These are phyloP conservation scores for Drosophila kepulauana DNA, from an alignment of 1,140 invertebrate genomes.

Conservation along the genomic window DNA sequence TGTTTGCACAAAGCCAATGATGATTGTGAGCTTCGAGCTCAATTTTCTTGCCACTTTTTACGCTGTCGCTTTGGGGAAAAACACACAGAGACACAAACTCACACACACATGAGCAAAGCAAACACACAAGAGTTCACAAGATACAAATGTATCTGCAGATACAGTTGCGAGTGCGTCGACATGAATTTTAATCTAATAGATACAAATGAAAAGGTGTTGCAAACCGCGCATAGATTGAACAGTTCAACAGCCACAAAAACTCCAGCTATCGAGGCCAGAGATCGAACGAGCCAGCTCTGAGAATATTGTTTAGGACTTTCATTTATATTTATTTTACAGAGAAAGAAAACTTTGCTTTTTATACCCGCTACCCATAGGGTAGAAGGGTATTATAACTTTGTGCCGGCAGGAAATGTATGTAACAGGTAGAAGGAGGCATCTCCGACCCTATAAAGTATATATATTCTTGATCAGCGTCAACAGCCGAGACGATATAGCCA, in stretches of 20 bases:
- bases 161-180: slow-evolving; percentile 68
- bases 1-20: slow-evolving; percentile 64
- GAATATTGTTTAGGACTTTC: neutral
- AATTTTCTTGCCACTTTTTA: slow-evolving; percentile 62
- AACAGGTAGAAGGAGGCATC: no score
- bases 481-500: no score
- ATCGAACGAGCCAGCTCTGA: neutral
- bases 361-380: no score
- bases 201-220: slow-evolving; percentile 83
- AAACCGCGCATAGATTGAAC: slow-evolving; percentile 20
- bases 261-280: neutral
- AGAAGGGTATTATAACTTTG: no score
- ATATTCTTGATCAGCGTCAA: no score
- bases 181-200: slow-evolving; percentile 85
- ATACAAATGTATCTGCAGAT: slow-evolving; percentile 21
- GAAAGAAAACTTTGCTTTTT: neutral
- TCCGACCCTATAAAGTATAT: no score
- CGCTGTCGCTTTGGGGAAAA: slow-evolving; percentile 26
- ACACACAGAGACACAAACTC: neutral
- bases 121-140: slow-evolving; percentile 23
- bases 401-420: no score
- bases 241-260: slow-evolving; percentile 46
- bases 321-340: neutral
- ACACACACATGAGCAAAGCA: no score
- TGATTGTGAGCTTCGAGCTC: slow-evolving; percentile 67